A percentile compares a stretch with the other conserved stretches of the same genome.
These are phyloP conservation scores for Oryzias sinensis DNA, from an alignment of 2,797 vertebrate species.

Conservation along the genomic window DNA sequence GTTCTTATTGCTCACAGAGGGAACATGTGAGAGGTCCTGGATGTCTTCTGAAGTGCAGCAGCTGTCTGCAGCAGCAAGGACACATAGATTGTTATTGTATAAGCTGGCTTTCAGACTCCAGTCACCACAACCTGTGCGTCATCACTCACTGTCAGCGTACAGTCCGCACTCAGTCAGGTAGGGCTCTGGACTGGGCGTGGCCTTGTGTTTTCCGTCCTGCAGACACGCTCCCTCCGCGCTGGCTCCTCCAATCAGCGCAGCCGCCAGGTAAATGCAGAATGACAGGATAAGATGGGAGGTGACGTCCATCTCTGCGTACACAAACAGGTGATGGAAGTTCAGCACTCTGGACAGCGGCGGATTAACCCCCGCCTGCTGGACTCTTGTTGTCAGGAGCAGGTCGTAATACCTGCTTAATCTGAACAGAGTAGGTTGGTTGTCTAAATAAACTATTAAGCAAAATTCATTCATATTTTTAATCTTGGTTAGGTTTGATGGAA, in stretches of 20 bases:
- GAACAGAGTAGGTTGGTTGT: too few species aligned
- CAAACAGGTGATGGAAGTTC: constrained; percentile 18
- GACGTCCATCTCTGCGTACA: constrained; percentile 64
- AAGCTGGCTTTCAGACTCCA: neutral
- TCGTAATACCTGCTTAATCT: too few species aligned
- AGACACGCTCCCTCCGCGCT: constrained; percentile 73
- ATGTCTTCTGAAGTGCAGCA: constrained; percentile 72
- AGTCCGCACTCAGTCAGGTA: constrained; percentile 73
- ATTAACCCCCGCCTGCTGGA: neutral
- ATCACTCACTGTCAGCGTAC: constrained; percentile 77
- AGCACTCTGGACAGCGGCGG: constrained; percentile 25
- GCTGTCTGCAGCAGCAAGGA: constrained; percentile 59
- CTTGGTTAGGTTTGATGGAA: too few species aligned
- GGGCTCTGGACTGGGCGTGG: constrained; percentile 70
- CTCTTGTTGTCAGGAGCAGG: too few species aligned
- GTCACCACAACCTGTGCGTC: neutral
- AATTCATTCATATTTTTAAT: too few species aligned
- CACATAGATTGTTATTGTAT: constrained; percentile 11
- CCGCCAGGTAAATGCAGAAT: constrained; percentile 42
- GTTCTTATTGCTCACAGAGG: constrained; percentile 54
- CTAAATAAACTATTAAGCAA: too few species aligned
- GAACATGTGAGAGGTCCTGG: constrained; percentile 62
- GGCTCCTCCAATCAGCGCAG: constrained; percentile 50
- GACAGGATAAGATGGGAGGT: constrained; percentile 47
- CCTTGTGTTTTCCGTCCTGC: constrained; percentile 77